These are phyloP conservation scores for Scaptomyza reducta DNA, from an alignment of 2,888 invertebrate species.

Conservation along the genomic window DNA sequence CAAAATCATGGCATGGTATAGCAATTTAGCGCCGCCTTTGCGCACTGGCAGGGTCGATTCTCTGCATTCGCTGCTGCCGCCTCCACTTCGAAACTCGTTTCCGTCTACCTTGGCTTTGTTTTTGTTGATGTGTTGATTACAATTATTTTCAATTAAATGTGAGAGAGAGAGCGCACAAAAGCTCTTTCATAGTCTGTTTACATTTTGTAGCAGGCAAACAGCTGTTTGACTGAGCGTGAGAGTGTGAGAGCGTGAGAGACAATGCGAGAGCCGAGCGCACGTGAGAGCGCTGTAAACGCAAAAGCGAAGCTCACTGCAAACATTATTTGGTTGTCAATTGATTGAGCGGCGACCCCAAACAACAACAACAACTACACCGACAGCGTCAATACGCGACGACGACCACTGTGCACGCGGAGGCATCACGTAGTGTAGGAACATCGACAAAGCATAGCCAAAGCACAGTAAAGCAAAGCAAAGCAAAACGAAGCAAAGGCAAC, in stretches of 20 bases:
- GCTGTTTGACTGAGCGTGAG: conserved; percentile 51
- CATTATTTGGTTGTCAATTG: conserved; percentile 69
- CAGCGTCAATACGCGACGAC: conserved; percentile 26
- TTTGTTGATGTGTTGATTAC: conserved; percentile 66
- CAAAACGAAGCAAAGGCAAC: conserved; percentile 41
- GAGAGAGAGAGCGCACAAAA: conserved; percentile 33
- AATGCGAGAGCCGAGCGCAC: conserved; percentile 14
- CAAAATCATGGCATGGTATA: conserved; percentile 17
- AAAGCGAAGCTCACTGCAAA: conserved; percentile 52
- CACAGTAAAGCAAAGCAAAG: conserved; percentile 17
- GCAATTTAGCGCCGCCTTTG: conserved; percentile 27
- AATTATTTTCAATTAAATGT: conserved; percentile 63
- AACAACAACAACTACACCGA: conserved; percentile 36
- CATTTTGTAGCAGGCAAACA: conserved; percentile 66
- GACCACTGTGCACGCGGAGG: conserved; percentile 14
- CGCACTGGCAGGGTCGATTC: conserved; percentile 22
- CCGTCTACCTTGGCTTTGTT: conserved; percentile 75
- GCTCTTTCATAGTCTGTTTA: conserved; percentile 72
- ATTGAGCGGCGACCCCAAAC: conserved; percentile 55
- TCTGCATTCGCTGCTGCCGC: conserved; percentile 5
- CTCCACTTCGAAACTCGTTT: conserved; percentile 63
- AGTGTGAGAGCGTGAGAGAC: conserved; percentile 4
- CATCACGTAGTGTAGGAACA: conserved; percentile 15
- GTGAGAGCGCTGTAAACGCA: conserved; percentile 51
- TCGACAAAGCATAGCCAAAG: conserved; percentile 13